A percentile compares a stretch with the other conserved stretches of the same genome.
Evolutionary conservation across 1,140 invertebrate species (phyloP).

Genomic region (Ylistrum balloti): DNA sequence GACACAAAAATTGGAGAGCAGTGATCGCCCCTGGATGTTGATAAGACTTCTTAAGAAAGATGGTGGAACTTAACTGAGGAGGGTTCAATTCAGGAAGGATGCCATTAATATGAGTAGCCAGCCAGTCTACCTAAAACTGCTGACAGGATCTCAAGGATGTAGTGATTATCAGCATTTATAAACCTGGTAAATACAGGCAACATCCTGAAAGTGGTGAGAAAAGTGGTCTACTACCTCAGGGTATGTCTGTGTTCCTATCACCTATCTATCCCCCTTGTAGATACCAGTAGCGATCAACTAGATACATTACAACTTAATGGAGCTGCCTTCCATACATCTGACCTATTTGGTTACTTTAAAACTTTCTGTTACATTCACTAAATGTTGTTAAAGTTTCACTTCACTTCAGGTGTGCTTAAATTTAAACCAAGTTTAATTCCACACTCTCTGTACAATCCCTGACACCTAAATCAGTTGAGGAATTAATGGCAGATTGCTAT

Average conservation of each 20-base stretch:
- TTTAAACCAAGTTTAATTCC: no score
- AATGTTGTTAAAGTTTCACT: no score
- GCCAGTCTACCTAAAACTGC: neutral
- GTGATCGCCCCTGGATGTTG: neutral
- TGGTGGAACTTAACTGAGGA: neutral
- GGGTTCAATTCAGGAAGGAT: neutral
- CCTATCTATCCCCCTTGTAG: neutral
- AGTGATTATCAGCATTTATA: neutral
- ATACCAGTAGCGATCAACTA: neutral
- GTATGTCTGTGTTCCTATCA: no score
- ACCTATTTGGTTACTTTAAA: no score
- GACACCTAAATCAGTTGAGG: no score
- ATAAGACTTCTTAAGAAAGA: slow-evolving; percentile 1
- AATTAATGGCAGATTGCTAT: no score
- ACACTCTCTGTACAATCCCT: no score
- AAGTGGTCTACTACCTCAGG: neutral
- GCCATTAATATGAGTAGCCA: neutral
- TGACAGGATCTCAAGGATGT: neutral
- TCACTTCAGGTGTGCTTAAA: no score
- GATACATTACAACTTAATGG: no score
- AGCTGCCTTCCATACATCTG: no score
- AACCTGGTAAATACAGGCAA: neutral
- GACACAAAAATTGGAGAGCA: neutral
- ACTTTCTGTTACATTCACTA: no score
- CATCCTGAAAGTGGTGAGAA: neutral